Base-by-base conservation (phyloP, 2,888 invertebrate species). In the Ochropleura leucogaster region DNA sequence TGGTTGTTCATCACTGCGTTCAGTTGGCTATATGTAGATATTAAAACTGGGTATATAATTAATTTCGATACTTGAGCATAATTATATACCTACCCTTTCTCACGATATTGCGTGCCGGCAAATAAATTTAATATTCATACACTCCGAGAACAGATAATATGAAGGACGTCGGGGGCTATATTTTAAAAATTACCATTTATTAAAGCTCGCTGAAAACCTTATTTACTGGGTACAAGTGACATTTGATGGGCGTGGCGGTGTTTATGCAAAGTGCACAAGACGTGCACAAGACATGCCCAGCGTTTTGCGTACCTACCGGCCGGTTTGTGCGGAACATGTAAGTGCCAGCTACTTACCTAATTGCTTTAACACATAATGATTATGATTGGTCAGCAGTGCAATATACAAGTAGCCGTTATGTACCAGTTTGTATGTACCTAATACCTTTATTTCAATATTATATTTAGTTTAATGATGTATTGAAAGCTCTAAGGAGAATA, bases 241-340 rank as follows among this genome's bases (percentile, higher is more conserved):
- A 93, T 92, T 91, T 89, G 85, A 88, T 88, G 90, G 95, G 96
- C 92, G 95, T 91, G 93, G 91, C 84, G 77, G 72, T 85, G 89
- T 93, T 95, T 93, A 95, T 94, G 93, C 91, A 91, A 93, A 94
- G 68, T 87, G 67, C 77, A 65, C 16, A 47, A 65, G 68, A 68
- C 42, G 40, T 65, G 65, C 46, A 63, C 55, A 87, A 82, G 87
- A 84, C 86, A 84, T 77, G 87, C 79, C 77, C 83, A 77, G 76
- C 77, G 86, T 86, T 86, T 88, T 59, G 69, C 77, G 87, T 71
- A 79, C 84, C 81, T 71, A 79, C 84, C 81, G 74, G 72, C 83
- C 75, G 79, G 79, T 87, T 76, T 74, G 80, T 74, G 69, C 79
- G 67, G 74, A 40, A 74, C 88, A 89, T 86, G 89, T 91, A 90